phyloP scores from a whole-genome alignment of 2,113 vertebrate genomes.

The Theristicus caerulescens region DNA sequence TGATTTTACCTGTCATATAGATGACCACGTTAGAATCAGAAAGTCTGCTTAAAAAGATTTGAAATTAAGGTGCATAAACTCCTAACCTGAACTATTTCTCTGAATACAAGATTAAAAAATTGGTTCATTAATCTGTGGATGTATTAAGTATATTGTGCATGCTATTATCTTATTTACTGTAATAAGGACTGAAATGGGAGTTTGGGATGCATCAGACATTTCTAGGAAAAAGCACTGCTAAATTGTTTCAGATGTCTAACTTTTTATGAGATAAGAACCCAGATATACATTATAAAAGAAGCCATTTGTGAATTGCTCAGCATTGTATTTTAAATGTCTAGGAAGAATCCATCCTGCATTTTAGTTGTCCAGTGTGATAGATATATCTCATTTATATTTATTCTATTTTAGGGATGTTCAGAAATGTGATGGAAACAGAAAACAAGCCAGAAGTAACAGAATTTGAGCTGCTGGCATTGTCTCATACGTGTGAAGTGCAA shows the following conservation, averaged over 20 bases:
- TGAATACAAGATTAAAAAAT: not conserved
- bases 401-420: not conserved
- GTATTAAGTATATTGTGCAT: not conserved
- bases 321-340: not conserved
- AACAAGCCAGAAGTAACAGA: constrained; percentile 19
- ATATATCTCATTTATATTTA: not conserved
- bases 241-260: not conserved
- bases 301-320: not conserved
- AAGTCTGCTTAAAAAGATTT: not conserved
- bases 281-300: not conserved
- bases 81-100: not conserved
- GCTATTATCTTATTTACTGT: not conserved
- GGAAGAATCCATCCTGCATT: not conserved
- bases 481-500: constrained; percentile 8
- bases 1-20: not conserved
- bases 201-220: not conserved
- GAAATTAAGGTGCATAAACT: not conserved
- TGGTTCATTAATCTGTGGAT: not conserved
- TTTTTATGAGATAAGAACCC: not conserved
- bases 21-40: not conserved
- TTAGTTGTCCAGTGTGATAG: not conserved
- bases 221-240: not conserved
- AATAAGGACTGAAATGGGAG: not conserved
- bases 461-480: constrained; percentile 36
- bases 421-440: not conserved